A percentile compares a stretch with the other conserved stretches of the same genome.
phyloP scores from a whole-genome alignment of 2,888 invertebrate species.

The Chloroclysta siterata region DNA sequence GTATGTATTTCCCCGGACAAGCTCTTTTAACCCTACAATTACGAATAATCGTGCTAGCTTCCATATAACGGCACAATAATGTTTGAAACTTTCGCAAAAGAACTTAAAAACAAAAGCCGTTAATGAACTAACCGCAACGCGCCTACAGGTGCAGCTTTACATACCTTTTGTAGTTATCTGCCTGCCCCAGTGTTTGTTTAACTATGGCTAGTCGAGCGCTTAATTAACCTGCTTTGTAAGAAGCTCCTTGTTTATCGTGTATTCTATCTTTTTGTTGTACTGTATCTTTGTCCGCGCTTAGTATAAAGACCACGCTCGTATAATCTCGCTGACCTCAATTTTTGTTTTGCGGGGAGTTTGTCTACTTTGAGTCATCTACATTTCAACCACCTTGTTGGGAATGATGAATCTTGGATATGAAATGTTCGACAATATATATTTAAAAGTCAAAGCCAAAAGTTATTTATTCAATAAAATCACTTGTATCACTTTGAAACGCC shows the following conservation, averaged over 20 bases:
- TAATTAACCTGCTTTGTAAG: slow-evolving; percentile 50
- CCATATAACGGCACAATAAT: neutral
- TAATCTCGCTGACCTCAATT: neutral
- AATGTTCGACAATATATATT: too few species aligned
- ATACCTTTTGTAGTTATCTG: slow-evolving; percentile 24
- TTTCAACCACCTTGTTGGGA: too few species aligned
- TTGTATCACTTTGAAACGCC: too few species aligned
- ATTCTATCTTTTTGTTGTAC: slow-evolving; percentile 30
- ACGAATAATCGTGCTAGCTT: too few species aligned
- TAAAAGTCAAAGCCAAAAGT: too few species aligned
- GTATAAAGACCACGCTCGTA: slow-evolving; percentile 9
- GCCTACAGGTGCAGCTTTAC: slow-evolving; percentile 26
- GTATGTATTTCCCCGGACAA: too few species aligned
- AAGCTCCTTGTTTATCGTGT: slow-evolving; percentile 33
- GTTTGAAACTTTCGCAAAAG: neutral
- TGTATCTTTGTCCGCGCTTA: slow-evolving; percentile 24
- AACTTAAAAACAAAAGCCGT: slow-evolving; percentile 37
- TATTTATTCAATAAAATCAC: too few species aligned
- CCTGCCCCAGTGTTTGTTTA: slow-evolving; percentile 34
- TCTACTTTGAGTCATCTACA: too few species aligned
- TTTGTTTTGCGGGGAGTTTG: neutral
- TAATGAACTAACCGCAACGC: slow-evolving; percentile 42
- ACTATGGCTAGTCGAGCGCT: slow-evolving; percentile 45
- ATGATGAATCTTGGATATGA: too few species aligned
- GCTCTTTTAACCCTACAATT: too few species aligned